Evolutionary conservation across 2,888 invertebrate genomes (phyloP).

Genomic region (Eulithis testata): DNA sequence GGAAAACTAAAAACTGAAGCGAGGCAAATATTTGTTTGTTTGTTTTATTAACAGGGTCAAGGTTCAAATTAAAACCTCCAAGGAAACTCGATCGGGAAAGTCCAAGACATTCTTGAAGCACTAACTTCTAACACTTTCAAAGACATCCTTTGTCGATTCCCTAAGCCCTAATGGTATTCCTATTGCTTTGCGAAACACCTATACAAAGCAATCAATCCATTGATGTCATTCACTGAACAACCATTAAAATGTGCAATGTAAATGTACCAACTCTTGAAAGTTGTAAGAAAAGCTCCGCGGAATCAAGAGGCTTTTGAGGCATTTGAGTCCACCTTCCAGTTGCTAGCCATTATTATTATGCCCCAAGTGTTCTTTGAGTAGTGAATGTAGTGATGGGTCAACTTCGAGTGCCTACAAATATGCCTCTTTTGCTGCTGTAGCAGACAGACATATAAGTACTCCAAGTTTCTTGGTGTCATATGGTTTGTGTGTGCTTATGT

Average conservation of each 20-base stretch:
- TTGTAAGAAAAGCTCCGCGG: conserved; percentile 28
- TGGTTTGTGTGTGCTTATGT: neutral
- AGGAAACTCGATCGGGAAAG: too few relatives aligned
- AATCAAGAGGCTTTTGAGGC: neutral
- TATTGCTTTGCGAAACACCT: conserved; percentile 12
- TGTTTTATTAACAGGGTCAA: too few relatives aligned
- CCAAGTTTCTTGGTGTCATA: too few relatives aligned
- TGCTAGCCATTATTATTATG: too few relatives aligned
- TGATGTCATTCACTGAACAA: conserved; percentile 32
- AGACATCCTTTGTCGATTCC: conserved; percentile 2
- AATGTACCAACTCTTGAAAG: conserved; percentile 28
- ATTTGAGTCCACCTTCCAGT: too few relatives aligned
- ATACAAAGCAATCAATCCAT: conserved; percentile 24
- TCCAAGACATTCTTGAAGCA: neutral
- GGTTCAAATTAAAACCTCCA: too few relatives aligned
- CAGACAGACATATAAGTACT: too few relatives aligned
- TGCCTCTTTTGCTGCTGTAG: too few relatives aligned
- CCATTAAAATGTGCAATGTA: conserved; percentile 41
- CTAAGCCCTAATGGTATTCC: conserved; percentile 1
- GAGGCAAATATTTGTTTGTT: too few relatives aligned
- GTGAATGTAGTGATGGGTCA: neutral
- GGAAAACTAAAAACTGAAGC: too few relatives aligned
- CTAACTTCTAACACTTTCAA: conserved; percentile 7
- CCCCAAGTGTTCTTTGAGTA: neutral
- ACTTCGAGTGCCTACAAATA: too few relatives aligned